These are phyloP conservation scores for Oconnorella tubifera DNA, from an alignment of 2,888 invertebrate species.

Conservation along the genomic window DNA sequence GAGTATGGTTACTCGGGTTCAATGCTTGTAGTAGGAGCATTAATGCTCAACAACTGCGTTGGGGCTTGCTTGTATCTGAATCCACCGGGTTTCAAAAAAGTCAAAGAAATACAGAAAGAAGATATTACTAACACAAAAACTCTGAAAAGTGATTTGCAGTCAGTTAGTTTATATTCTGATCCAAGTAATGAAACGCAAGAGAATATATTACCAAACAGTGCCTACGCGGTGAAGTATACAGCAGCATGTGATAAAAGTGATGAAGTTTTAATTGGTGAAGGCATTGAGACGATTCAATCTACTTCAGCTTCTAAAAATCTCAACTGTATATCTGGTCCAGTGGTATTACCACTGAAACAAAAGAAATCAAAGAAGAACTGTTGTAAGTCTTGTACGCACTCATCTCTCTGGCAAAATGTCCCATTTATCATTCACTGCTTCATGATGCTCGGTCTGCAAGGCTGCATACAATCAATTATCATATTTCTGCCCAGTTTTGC, in stretches of 20 bases:
- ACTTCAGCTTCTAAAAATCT: background rate
- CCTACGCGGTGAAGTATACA: no score
- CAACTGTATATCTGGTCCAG: no score
- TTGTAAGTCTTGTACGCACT: background rate
- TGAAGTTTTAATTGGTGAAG: no score
- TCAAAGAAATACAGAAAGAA: background rate
- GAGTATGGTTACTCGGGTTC: conserved; percentile 27
- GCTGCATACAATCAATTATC: conserved; percentile 13
- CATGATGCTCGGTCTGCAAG: conserved; percentile 7
- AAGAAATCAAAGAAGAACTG: background rate
- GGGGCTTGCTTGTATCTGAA: conserved; percentile 19
- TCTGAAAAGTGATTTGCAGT: no score
- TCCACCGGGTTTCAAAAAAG: conserved; percentile 8
- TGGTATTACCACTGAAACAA: no score
- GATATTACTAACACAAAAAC: background rate
- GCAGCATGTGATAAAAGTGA: no score
- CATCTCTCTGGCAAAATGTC: conserved; percentile 10
- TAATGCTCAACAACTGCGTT: conserved; percentile 24
- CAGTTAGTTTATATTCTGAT: no score
- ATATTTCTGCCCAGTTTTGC: conserved; percentile 40
- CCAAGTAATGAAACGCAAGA: background rate
- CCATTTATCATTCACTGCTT: conserved; percentile 15
- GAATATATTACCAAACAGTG: no score
- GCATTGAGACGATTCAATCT: background rate
- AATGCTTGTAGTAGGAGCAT: conserved; percentile 28